Evolutionary conservation across 2,888 invertebrate species (phyloP), one percentile per base, ranked within the genome.

Genomic region (Tanypteryx hageni): DNA sequence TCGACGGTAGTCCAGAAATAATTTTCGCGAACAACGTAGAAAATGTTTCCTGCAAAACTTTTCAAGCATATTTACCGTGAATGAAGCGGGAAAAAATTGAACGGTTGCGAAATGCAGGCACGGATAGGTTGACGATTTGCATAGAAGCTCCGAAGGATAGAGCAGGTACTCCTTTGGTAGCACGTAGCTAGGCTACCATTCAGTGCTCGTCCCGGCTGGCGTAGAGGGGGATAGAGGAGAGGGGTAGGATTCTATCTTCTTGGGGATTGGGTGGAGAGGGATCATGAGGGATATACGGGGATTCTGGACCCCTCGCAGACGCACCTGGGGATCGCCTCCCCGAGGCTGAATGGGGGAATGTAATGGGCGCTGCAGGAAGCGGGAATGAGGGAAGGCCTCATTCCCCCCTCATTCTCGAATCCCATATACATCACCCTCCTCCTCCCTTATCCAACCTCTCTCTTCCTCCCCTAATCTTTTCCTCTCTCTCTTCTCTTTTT

Each of bases 271-370:
- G 86, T 64, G 86, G 64, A 64, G 89, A 89, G 68, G 89, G 89
- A 89, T 89, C 89, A 89, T 89, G 89, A 44, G 89, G 86, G 64
- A 64, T 64, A 64, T 44, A 89, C 61, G 64, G 89, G 89, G 89
- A 89, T 89, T 89, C 44, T 10, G 89, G 64, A 64, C 89, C 61
- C 64, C 44, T 89, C 89, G 31, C 89, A 56, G 56, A n/a, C 89
- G 89, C 89, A 89, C 89, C 89, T 89, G 89, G 89, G 89, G 89
- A 89, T 89, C 89, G 89, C 89, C 61, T 89, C 83, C 57, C 83
- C 83, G 13, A 83, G 83, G 56, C 83, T 83, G 83, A 83, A 83
- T 83, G 83, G 57, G 89, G 31, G 64, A 89, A 89, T 83, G 83
- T 83, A 83, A 83, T 89, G 89, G 89, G 89, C 64, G 89, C 89